A percentile compares a stretch with the other conserved stretches of the same genome.
Conservation (phyloP, 2,113 vertebrate species). For the Poicephalus meyeri region DNA sequence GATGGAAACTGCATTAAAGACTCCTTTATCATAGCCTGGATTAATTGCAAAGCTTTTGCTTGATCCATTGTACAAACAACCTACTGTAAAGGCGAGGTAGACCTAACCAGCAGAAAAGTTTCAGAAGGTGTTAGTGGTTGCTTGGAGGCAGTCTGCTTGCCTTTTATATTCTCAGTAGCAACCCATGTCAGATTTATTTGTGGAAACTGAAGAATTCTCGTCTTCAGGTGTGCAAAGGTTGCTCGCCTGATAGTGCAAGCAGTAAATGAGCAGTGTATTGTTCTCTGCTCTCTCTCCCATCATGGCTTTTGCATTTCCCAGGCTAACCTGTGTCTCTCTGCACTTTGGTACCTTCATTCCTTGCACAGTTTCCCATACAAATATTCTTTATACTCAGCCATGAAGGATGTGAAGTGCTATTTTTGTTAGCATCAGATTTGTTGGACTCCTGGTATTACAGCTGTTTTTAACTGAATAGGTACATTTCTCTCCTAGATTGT, state of each 20-base stretch:
- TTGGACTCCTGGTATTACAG: neutral
- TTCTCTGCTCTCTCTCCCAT: neutral
- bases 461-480: neutral
- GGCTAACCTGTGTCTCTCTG: neutral
- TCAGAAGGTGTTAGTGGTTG: neutral
- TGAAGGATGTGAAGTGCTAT: neutral
- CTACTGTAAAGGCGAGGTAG: neutral
- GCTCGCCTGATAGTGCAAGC: neutral
- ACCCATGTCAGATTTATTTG: neutral
- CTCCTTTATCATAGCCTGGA: neutral
- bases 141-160: neutral
- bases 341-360: neutral
- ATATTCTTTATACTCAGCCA: neutral
- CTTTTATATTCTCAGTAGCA: neutral
- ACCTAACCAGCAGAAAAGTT: neutral
- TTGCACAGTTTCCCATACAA: neutral
- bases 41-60: neutral
- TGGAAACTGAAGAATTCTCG: neutral
- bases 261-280: neutral
- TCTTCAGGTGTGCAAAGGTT: neutral
- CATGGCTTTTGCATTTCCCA: neutral
- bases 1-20: neutral
- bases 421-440: neutral
- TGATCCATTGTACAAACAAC: neutral
- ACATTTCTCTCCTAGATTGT: constrained; percentile 76